These are phyloP conservation scores for Leptobrachium ailaonicum DNA, from an alignment of 2,113 vertebrate genomes.

Conservation along the genomic window DNA sequence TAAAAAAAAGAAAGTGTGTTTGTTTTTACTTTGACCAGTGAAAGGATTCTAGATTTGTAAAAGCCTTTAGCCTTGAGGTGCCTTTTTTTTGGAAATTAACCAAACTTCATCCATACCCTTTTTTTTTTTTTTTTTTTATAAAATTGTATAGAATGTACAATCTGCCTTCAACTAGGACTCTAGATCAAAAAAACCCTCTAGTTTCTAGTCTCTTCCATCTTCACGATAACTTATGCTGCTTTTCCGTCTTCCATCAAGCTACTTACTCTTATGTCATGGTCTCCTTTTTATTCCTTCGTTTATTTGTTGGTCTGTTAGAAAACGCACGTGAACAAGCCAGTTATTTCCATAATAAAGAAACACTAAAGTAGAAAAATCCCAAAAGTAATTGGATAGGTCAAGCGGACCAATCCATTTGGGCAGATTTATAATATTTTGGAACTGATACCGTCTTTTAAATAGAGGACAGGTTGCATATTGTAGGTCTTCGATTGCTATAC, in stretches of 20 bases:
- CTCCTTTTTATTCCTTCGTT: constrained; percentile 57
- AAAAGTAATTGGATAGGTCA: background rate
- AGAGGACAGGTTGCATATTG: too few species aligned
- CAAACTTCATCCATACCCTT: constrained; percentile 74
- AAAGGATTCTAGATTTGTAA: constrained; percentile 83
- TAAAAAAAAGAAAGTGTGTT: constrained; percentile 69
- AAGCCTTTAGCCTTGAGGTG: constrained; percentile 95
- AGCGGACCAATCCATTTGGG: too few species aligned
- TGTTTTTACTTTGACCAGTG: constrained; percentile 75
- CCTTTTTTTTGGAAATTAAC: constrained; percentile 90
- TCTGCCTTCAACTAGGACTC: constrained; percentile 70
- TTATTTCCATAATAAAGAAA: constrained; percentile 32
- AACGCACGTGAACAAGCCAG: constrained; percentile 58
- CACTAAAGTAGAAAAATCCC: background rate
- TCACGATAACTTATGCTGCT: constrained; percentile 67
- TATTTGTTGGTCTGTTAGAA: constrained; percentile 59
- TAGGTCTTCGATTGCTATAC: too few species aligned
- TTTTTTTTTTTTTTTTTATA: constrained; percentile 63
- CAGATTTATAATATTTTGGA: background rate
- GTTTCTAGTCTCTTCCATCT: constrained; percentile 70
- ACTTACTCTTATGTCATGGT: constrained; percentile 69
- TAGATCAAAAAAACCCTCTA: constrained; percentile 67
- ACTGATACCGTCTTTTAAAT: too few species aligned
- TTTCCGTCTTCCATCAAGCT: constrained; percentile 75
- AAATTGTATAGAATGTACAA: constrained; percentile 76